These are phyloP conservation scores for Pelobates fuscus DNA, from an alignment of 2,113 vertebrate species.

Conservation along the genomic window DNA sequence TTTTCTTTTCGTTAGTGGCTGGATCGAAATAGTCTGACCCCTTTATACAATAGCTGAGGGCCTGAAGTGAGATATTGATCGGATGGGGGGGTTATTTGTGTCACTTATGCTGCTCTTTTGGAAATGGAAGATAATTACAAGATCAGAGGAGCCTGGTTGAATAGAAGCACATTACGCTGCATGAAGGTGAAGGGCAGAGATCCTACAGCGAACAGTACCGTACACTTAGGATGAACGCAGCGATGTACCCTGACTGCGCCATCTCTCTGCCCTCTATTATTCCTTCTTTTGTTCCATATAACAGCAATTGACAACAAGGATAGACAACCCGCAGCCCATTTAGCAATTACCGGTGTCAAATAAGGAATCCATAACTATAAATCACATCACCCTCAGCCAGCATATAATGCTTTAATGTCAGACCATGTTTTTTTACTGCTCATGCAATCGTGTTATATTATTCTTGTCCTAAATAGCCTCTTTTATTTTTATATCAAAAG, in stretches of 20 bases:
- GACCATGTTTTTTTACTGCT: too few relatives aligned
- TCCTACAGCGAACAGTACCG: not conserved
- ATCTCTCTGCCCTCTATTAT: not conserved
- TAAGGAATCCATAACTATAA: too few relatives aligned
- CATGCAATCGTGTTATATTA: too few relatives aligned
- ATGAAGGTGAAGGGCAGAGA: slow-evolving; percentile 62
- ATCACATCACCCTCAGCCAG: too few relatives aligned
- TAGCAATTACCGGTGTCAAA: too few relatives aligned
- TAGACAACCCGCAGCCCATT: not conserved
- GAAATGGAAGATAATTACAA: slow-evolving; percentile 70
- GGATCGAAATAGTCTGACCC: slow-evolving; percentile 64
- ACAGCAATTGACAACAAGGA: not conserved
- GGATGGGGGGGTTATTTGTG: slow-evolving; percentile 61
- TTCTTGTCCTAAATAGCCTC: too few relatives aligned
- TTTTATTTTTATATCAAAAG: too few relatives aligned
- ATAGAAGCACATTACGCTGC: slow-evolving; percentile 64
- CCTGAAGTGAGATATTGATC: slow-evolving; percentile 68
- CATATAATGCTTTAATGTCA: too few relatives aligned
- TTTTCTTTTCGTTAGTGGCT: slow-evolving; percentile 42
- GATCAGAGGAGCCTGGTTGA: slow-evolving; percentile 65
- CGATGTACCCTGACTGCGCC: not conserved
- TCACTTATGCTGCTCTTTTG: slow-evolving; percentile 67
- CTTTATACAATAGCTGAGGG: slow-evolving; percentile 58
- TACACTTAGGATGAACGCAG: slow-evolving; percentile 2
- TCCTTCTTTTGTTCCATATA: slow-evolving; percentile 13